Percentiles rank a stretch among this genome's conserved stretches.
phyloP scores from a whole-genome alignment of 92 coral and sea anemone genomes.

The Epizoanthus stellaris region DNA sequence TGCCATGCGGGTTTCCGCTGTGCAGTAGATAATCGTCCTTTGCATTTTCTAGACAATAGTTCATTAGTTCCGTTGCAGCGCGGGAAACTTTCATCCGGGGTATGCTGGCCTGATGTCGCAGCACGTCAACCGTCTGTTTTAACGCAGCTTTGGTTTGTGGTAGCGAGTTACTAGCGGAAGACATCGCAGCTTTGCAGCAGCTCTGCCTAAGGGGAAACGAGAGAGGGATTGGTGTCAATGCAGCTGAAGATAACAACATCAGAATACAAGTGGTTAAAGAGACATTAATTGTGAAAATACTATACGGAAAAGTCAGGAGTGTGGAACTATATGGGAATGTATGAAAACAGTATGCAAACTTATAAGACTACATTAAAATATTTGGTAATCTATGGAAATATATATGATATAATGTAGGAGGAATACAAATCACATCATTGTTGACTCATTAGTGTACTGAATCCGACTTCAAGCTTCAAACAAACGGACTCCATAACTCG shows the following conservation, averaged over 20 bases:
- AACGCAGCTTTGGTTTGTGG: conserved; percentile 76
- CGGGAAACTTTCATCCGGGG: conserved; percentile 85
- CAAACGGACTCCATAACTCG: too few species aligned
- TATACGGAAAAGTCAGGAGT: too few species aligned
- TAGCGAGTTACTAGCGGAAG: conserved; percentile 33
- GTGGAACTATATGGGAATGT: too few species aligned
- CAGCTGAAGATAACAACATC: neutral
- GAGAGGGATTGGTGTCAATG: neutral
- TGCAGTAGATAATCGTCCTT: conserved; percentile 83
- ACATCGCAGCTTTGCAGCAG: neutral
- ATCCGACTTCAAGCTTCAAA: too few species aligned
- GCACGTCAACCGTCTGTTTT: conserved; percentile 80
- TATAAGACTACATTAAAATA: too few species aligned
- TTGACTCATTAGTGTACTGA: too few species aligned
- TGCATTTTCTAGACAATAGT: conserved; percentile 86
- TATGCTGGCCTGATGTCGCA: conserved; percentile 73
- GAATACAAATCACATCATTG: too few species aligned
- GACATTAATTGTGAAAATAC: too few species aligned
- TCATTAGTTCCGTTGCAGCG: conserved; percentile 83
- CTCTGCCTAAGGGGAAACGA: neutral
- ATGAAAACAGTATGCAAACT: too few species aligned
- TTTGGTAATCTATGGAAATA: too few species aligned
- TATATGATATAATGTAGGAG: too few species aligned
- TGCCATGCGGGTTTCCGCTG: conserved; percentile 76
- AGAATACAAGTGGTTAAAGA: neutral